Evolutionary conservation across 1,140 invertebrate species (phyloP).

Genomic region (Calephelis virginiensis): DNA sequence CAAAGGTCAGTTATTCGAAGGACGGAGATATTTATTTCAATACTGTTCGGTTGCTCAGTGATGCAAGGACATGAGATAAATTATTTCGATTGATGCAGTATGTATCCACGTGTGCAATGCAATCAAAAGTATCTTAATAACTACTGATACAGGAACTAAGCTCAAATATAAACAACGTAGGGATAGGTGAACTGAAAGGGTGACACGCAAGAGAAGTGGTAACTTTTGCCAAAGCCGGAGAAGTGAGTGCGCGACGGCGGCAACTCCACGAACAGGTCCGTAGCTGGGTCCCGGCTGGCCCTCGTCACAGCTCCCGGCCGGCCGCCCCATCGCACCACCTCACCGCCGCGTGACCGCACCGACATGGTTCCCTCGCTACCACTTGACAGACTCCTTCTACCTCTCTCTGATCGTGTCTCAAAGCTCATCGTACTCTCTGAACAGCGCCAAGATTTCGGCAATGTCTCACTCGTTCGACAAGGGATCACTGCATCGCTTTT

Average conservation of each 20-base stretch:
- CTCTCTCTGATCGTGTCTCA: conserved; percentile 47
- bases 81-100: background rate
- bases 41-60: background rate
- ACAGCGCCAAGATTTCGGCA: conserved; percentile 71
- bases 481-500: conserved; percentile 51
- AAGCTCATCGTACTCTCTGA: conserved; percentile 66
- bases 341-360: conserved; percentile 40
- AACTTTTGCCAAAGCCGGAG: conserved; percentile 73
- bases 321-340: conserved; percentile 64
- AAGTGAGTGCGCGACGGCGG: conserved; percentile 71
- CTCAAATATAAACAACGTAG: conserved; percentile 69
- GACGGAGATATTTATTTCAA: conserved; percentile 26
- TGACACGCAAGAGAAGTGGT: conserved; percentile 78
- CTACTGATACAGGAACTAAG: conserved; percentile 29
- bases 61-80: conserved; percentile 9
- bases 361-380: conserved; percentile 45
- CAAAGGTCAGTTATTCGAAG: conserved; percentile 24
- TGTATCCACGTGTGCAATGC: conserved; percentile 11
- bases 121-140: conserved; percentile 13
- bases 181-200: conserved; percentile 75
- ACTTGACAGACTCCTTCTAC: conserved; percentile 55
- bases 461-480: conserved; percentile 54
- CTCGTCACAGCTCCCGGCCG: conserved; percentile 72
- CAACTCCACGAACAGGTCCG: conserved; percentile 66
- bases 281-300: conserved; percentile 71